A percentile compares a stretch with the other conserved stretches of the same genome.
phyloP scores from a whole-genome alignment of 2,797 vertebrate genomes.

The Chaetophractus vellerosus region DNA sequence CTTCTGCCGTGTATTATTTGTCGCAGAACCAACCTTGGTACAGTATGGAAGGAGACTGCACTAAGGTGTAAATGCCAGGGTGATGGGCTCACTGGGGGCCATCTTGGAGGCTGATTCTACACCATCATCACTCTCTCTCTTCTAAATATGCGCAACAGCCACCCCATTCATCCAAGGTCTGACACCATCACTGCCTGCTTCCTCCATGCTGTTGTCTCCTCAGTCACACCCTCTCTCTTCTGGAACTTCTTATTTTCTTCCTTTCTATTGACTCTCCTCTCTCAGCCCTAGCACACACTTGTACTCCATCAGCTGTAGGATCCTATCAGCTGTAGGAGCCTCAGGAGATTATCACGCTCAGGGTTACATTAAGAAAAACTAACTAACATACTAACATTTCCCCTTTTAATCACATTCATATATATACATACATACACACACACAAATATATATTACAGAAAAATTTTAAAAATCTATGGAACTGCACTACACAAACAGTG shows the following conservation, averaged over 20 bases:
- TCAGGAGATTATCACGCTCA: background rate
- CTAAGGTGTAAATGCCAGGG: background rate
- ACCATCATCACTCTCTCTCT: background rate
- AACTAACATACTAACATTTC: too few relatives aligned
- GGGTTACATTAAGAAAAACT: background rate
- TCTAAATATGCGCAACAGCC: too few relatives aligned
- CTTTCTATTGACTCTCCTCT: background rate
- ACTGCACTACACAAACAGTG: too few relatives aligned
- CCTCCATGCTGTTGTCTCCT: background rate
- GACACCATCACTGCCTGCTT: background rate
- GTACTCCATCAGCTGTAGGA: background rate
- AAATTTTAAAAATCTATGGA: too few relatives aligned
- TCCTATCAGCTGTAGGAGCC: background rate
- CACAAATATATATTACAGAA: too few relatives aligned
- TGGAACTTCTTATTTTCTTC: background rate
- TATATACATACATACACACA: too few relatives aligned
- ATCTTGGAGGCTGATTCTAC: background rate
- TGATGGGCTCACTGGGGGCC: fast-evolving
- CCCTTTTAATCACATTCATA: too few relatives aligned
- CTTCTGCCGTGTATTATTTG: background rate
- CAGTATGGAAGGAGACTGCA: background rate
- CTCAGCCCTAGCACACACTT: background rate
- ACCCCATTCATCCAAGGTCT: background rate
- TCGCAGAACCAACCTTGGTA: background rate
- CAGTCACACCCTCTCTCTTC: too few relatives aligned